phyloP scores from a whole-genome alignment of 1,140 invertebrate genomes.

The Theocolax elegans region DNA sequence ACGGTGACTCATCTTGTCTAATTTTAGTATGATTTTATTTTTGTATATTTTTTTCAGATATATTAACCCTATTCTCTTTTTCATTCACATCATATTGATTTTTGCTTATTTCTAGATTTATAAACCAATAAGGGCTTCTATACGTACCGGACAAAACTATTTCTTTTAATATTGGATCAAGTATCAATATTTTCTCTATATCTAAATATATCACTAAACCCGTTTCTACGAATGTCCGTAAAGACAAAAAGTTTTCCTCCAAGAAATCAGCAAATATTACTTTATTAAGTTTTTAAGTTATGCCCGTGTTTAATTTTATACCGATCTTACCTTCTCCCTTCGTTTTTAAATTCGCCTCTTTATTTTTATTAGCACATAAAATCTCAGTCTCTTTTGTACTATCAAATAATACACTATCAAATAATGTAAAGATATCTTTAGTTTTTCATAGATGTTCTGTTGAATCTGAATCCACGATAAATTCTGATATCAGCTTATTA shows the following conservation, averaged over 20 bases:
- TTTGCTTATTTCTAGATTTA: conserved; percentile 22
- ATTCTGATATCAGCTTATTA: too few species aligned
- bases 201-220: too few species aligned
- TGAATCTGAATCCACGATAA: conserved; percentile 41
- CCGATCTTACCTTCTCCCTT: neutral
- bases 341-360: too few species aligned
- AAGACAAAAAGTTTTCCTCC: neutral
- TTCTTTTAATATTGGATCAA: neutral
- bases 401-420: too few species aligned
- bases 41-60: too few species aligned
- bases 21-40: too few species aligned
- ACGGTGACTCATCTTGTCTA: conserved; percentile 9
- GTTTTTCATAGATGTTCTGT: conserved; percentile 41
- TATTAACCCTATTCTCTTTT: too few species aligned
- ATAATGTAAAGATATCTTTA: conserved; percentile 38
- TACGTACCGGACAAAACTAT: too few species aligned
- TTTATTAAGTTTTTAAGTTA: neutral
- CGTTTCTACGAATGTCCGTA: too few species aligned
- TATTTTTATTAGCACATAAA: neutral
- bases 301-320: neutral
- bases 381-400: conserved; percentile 15
- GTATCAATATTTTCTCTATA: neutral
- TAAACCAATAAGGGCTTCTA: too few species aligned
- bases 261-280: too few species aligned
- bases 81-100: conserved; percentile 17